A percentile compares a stretch with the other conserved stretches of the same genome.
These are phyloP conservation scores for Knipowitschia caucasica DNA, from an alignment of 2,797 vertebrate genomes.

Conservation along the genomic window DNA sequence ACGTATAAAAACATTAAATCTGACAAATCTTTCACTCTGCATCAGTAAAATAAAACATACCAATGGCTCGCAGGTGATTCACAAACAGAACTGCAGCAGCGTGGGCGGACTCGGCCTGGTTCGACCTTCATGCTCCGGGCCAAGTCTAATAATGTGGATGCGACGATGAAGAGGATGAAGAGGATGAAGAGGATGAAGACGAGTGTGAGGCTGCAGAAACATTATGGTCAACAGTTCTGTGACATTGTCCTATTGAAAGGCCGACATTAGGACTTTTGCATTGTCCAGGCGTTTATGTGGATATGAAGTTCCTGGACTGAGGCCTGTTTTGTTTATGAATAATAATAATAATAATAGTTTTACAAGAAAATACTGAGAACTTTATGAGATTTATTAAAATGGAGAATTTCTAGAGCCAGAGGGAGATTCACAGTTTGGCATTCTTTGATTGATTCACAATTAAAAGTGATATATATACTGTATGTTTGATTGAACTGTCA, in stretches of 20 bases:
- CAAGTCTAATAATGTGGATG: background rate
- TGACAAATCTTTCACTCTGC: background rate
- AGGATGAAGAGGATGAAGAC: background rate
- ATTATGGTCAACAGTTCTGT: background rate
- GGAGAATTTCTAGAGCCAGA: too few species aligned
- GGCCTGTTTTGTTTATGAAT: too few species aligned
- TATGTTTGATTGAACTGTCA: too few species aligned
- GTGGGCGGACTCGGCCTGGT: background rate
- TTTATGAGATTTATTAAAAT: too few species aligned
- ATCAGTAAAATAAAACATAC: background rate
- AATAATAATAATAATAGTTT: too few species aligned
- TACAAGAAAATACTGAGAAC: too few species aligned
- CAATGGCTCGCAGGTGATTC: background rate
- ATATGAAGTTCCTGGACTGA: too few species aligned
- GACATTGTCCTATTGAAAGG: background rate
- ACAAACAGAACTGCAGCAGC: background rate
- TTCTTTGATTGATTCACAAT: too few species aligned
- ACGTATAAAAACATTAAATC: background rate
- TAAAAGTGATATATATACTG: too few species aligned
- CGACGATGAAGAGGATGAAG: background rate
- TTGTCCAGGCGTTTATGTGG: too few species aligned
- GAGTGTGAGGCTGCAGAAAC: background rate
- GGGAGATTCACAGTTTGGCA: too few species aligned
- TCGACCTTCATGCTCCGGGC: background rate
- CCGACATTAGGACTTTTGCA: too few species aligned